Evolutionary conservation across 2,888 invertebrate species (phyloP).

Genomic region (Drosophila sordidula): DNA sequence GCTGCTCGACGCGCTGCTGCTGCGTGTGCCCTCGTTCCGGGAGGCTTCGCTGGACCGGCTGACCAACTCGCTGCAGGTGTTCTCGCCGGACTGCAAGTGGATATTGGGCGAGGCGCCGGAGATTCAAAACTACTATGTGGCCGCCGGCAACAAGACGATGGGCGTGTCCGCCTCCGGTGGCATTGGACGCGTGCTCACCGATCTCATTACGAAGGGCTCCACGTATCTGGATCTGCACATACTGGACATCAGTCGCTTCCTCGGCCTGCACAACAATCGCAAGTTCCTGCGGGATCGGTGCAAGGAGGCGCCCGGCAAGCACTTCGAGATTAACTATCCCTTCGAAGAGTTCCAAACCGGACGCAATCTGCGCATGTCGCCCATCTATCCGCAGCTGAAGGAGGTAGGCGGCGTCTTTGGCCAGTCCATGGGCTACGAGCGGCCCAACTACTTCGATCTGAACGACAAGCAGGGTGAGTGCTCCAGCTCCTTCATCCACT

Average conservation of each 20-base stretch:
- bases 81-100: constrained; percentile 98
- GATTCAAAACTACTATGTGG: constrained; percentile 95
- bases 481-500: background rate
- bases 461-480: constrained; percentile 85
- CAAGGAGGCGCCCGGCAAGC: constrained; percentile 95
- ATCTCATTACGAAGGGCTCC: constrained; percentile 93
- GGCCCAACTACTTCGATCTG: constrained; percentile 95
- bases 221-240: constrained; percentile 94
- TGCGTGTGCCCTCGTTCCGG: constrained; percentile 92
- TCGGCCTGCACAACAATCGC: constrained; percentile 97
- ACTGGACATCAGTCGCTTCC: constrained; percentile 94
- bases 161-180: constrained; percentile 98
- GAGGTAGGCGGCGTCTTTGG: constrained; percentile 98
- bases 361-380: constrained; percentile 96
- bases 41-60: constrained; percentile 91
- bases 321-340: constrained; percentile 93
- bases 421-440: constrained; percentile 98
- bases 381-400: constrained; percentile 95
- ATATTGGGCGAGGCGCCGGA: constrained; percentile 97
- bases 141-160: constrained; percentile 98
- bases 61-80: constrained; percentile 96
- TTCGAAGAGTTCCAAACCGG: constrained; percentile 94
- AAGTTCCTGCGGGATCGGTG: constrained; percentile 96
- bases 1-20: constrained; percentile 93
- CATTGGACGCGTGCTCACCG: constrained; percentile 95